These are phyloP conservation scores for Botrylloides violaceus DNA, from an alignment of 23 tunicate genomes.

Conservation along the genomic window DNA sequence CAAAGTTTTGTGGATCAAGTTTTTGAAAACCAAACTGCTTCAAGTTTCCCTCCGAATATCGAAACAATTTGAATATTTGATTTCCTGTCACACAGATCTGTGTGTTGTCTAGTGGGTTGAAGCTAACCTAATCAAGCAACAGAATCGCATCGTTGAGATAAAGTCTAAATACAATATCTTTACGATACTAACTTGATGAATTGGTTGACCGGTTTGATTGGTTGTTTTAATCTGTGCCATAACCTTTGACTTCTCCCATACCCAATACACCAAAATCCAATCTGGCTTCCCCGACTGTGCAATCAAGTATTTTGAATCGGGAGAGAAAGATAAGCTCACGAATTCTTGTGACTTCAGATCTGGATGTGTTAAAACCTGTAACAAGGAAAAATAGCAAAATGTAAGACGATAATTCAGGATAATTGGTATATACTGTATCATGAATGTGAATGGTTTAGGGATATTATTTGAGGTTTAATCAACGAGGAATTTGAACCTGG, in stretches of 20 bases:
- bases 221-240: conserved; percentile 86
- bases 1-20: conserved; percentile 79
- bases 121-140: conserved; percentile 49
- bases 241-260: conserved; percentile 88
- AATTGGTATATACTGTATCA: too few relatives aligned
- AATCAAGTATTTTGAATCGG: conserved; percentile 92
- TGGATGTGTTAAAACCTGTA: conserved; percentile 16
- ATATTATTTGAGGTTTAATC: too few relatives aligned
- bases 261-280: conserved; percentile 89
- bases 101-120: conserved; percentile 97
- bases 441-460: too few relatives aligned
- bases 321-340: conserved; percentile 89
- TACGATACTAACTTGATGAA: conserved; percentile 71
- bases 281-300: conserved; percentile 91
- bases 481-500: too few relatives aligned
- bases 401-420: conserved; percentile 22
- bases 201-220: conserved; percentile 69
- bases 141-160: too few relatives aligned
- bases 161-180: too few relatives aligned
- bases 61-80: conserved; percentile 81
- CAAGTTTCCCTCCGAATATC: conserved; percentile 94
- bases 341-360: conserved; percentile 37
- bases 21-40: conserved; percentile 95
- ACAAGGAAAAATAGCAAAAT: not conserved
- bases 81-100: conserved; percentile 92